Conservation (phyloP, 1,140 invertebrate genomes). For the Mycetomoellerius zeteki region DNA sequence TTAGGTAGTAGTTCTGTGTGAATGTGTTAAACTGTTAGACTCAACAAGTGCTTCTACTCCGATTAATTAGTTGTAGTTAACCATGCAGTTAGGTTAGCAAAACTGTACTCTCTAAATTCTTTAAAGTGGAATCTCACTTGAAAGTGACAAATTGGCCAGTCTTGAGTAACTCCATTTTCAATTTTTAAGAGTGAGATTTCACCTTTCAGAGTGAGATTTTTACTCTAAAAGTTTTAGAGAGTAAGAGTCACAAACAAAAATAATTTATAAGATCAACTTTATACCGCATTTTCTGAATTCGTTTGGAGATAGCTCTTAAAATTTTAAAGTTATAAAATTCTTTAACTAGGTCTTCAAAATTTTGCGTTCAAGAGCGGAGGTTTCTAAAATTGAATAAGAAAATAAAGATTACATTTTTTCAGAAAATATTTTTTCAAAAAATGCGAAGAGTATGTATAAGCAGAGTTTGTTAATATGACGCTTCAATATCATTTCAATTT, state of each 20-base stretch:
- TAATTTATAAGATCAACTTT: not conserved
- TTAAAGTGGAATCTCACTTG: no score
- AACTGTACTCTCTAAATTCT: no score
- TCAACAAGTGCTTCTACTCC: conserved; percentile 30
- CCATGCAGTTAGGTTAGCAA: not conserved
- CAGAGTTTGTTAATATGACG: conserved; percentile 19
- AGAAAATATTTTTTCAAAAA: conserved; percentile 21
- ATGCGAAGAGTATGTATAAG: not conserved
- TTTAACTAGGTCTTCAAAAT: not conserved
- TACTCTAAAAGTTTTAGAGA: no score
- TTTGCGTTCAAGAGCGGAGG: not conserved
- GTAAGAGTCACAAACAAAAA: not conserved
- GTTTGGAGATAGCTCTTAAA: not conserved
- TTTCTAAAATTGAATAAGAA: not conserved
- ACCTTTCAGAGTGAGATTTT: no score
- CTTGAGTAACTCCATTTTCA: no score
- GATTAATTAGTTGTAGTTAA: conserved; percentile 38
- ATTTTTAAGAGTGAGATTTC: no score
- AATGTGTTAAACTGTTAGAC: not conserved
- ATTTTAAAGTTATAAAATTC: not conserved
- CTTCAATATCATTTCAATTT: conserved; percentile 26
- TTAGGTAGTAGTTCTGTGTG: not conserved
- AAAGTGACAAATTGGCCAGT: no score
- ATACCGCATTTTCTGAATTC: not conserved
- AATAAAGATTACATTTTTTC: not conserved